Conservation (phyloP, 2,113 vertebrate species). For the Tor tambroides region DNA sequence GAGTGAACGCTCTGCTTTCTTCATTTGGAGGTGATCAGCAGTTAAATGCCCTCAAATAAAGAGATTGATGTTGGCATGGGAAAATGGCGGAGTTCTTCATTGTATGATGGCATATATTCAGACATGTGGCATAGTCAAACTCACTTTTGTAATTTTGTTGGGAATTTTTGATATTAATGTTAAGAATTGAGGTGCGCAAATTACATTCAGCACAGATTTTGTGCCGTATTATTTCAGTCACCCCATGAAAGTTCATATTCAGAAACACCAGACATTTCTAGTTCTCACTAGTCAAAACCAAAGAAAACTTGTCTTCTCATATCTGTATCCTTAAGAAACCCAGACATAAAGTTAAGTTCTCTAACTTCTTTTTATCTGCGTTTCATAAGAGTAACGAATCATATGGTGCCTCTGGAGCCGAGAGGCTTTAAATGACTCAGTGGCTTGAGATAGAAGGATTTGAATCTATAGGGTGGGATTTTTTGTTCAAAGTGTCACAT, state of each 20-base stretch:
- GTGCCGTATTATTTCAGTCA: neutral
- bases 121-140: neutral
- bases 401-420: neutral
- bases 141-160: neutral
- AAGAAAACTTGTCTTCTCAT: slow-evolving; percentile 3
- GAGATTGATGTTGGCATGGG: no score
- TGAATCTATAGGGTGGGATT: neutral
- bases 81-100: no score
- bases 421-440: neutral
- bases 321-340: neutral
- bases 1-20: no score
- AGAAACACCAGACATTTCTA: neutral
- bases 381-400: slow-evolving; percentile 8
- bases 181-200: neutral
- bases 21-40: no score
- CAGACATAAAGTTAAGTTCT: neutral
- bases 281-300: neutral
- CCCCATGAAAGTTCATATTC: neutral
- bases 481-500: neutral
- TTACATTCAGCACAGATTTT: neutral
- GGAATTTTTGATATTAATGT: neutral
- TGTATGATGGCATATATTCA: neutral
- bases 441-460: neutral
- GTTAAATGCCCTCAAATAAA: no score
- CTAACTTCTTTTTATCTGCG: neutral